Conservation (phyloP, 2,113 vertebrate genomes). For the Tichodroma muraria region DNA sequence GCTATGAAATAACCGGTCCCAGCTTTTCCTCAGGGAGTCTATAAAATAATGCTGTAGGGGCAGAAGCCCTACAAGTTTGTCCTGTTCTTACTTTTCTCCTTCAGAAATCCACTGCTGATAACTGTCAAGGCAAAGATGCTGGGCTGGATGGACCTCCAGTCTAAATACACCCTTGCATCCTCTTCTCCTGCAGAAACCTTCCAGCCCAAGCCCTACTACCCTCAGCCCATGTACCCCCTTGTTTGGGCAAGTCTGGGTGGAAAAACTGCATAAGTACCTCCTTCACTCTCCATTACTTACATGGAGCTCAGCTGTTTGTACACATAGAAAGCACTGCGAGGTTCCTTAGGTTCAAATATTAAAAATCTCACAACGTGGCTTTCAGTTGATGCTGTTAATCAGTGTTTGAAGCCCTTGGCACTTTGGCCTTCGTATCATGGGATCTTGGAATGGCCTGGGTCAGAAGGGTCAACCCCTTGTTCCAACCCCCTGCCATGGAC, state of each 20-base stretch:
- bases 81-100: not conserved
- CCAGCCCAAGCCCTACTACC: not conserved
- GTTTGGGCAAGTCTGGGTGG: not conserved
- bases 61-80: not conserved
- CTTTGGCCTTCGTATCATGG: not conserved
- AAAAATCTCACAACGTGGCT: not conserved
- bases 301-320: not conserved
- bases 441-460: not conserved
- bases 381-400: not conserved
- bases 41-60: no score
- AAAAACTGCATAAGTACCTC: not conserved
- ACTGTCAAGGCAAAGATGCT: not conserved
- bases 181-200: not conserved
- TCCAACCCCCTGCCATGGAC: not conserved
- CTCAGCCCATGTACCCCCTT: no score
- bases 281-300: not conserved
- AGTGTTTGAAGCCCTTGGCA: not conserved
- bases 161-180: not conserved
- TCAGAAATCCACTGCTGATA: not conserved
- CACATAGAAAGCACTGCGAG: not conserved
- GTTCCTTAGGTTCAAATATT: not conserved
- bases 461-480: not conserved
- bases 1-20: not conserved
- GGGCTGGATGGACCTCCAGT: not conserved
- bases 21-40: not conserved